Evolutionary conservation across 2,888 invertebrate genomes (phyloP).

Genomic region (Rotaria magnacalcarata): DNA sequence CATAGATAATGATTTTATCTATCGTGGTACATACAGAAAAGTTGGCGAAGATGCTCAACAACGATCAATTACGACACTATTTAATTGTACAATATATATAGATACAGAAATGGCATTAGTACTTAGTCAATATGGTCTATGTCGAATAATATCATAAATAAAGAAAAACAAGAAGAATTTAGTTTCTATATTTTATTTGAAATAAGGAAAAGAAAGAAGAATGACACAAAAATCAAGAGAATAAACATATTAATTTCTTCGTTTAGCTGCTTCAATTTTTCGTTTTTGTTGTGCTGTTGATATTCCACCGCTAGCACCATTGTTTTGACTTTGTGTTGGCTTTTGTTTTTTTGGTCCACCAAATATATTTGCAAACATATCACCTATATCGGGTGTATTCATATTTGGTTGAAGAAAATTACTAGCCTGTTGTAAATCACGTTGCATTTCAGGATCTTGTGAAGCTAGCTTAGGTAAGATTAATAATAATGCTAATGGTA

Average conservation of each 20-base stretch:
- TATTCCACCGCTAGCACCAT: not conserved
- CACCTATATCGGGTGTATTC: conserved; percentile 38
- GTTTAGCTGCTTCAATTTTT: not conserved
- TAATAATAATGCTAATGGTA: conserved; percentile 40
- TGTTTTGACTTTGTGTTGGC: conserved; percentile 17
- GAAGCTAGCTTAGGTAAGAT: conserved; percentile 42
- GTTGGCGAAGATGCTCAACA: conserved; percentile 23
- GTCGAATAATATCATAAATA: not conserved
- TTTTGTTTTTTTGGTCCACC: conserved; percentile 43
- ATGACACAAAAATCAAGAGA: not conserved
- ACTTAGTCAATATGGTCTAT: not conserved
- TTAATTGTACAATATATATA: not conserved
- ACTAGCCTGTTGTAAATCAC: conserved; percentile 43
- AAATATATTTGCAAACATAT: conserved; percentile 41
- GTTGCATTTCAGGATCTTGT: conserved; percentile 46
- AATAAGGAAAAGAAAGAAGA: not conserved
- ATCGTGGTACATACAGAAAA: conserved; percentile 25
- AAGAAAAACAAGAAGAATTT: not conserved
- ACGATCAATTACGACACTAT: not conserved
- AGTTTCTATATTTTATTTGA: not conserved
- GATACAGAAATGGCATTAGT: not conserved
- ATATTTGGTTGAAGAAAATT: conserved; percentile 42
- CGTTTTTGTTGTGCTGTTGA: not conserved
- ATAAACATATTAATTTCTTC: not conserved
- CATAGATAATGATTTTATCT: not conserved